Base-by-base conservation (phyloP, 2,797 vertebrate genomes). In the Sylvilagus floridanus region DNA sequence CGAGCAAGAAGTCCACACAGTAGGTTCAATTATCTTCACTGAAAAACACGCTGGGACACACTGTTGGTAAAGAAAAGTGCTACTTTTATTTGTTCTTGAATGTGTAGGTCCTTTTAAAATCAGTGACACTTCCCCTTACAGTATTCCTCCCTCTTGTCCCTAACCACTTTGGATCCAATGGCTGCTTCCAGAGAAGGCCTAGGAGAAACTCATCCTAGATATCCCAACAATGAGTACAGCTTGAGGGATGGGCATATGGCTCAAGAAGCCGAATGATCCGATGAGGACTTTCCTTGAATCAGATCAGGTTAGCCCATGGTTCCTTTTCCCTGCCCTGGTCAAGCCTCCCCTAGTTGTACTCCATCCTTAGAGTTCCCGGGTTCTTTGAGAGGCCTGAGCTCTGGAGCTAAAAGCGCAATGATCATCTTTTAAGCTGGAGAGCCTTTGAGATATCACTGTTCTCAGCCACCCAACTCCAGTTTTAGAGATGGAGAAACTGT, bases 1-100 rank as follows among this genome's bases (percentile, higher is more conserved):
- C 71, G 17, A 28, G 79, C 42, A 85, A 95, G 76, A 89, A 87
- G n/a, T 68, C 50, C 84, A 82, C 62, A 60, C 22, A 28, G n/a
- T 30, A 68, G 28, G 26, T 66, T 95, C 12, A 3, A 84, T 10
- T 5, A 72, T 57, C 16, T 52, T 84, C 63, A 77, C 82, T 89
- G 71, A 94, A 94, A 96, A 96, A 94, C 57, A 97, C 93, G 94
- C 92, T 78, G 88, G 62, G 90, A 97, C 95, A 93, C 96, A 93
- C 69, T 93, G 79, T 92, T 97, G 93, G 88, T 96, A 92, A 95
- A 86, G 79, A 96, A 96, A 96, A 94, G 88, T 97, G 92, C 57
- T 94, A 50, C 90, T 82, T 97, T 97, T 97, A 97, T 97, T 96
- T 91, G 84, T 90, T 94, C 86, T 95, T 95, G 92, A 93, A 92